Conservation (phyloP, 2,888 invertebrate species). For the Oxystoma pomonae region DNA sequence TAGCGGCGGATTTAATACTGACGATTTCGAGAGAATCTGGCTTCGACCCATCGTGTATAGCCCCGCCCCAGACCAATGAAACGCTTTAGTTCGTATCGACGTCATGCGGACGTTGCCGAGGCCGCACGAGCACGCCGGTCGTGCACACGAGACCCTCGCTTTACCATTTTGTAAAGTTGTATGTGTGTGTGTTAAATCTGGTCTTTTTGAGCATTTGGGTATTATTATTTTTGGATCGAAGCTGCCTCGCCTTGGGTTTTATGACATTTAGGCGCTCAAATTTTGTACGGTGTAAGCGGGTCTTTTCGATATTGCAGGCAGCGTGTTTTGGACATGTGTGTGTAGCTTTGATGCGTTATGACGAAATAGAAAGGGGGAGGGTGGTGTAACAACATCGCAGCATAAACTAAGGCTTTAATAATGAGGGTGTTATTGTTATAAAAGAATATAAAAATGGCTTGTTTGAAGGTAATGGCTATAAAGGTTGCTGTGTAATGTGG, state of each 20-base stretch:
- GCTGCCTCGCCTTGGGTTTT: slow-evolving; percentile 1
- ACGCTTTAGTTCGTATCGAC: slow-evolving; percentile 34
- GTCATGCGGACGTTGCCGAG: slow-evolving; percentile 37
- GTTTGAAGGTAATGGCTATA: neutral
- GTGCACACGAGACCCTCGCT: slow-evolving; percentile 25
- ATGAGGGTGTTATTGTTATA: neutral
- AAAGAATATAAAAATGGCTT: neutral
- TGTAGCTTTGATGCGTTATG: neutral
- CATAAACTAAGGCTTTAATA: neutral
- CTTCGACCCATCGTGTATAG: slow-evolving; percentile 41
- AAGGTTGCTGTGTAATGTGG: neutral
- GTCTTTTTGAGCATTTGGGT: neutral
- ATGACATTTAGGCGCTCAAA: neutral
- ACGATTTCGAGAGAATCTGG: slow-evolving; percentile 30
- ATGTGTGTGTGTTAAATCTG: slow-evolving; percentile 18
- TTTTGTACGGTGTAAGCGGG: neutral
- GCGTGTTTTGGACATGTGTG: neutral
- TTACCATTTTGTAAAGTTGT: slow-evolving; percentile 43
- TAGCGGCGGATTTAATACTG: slow-evolving; percentile 34
- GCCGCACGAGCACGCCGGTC: slow-evolving; percentile 29
- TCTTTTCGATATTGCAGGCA: neutral
- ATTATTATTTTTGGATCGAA: slow-evolving; percentile 30
- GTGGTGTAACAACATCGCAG: neutral
- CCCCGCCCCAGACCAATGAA: slow-evolving; percentile 43
- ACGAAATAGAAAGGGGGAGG: neutral